These are phyloP conservation scores for Oryzias curvinotus DNA, from an alignment of 2,113 vertebrate species.

Conservation along the genomic window DNA sequence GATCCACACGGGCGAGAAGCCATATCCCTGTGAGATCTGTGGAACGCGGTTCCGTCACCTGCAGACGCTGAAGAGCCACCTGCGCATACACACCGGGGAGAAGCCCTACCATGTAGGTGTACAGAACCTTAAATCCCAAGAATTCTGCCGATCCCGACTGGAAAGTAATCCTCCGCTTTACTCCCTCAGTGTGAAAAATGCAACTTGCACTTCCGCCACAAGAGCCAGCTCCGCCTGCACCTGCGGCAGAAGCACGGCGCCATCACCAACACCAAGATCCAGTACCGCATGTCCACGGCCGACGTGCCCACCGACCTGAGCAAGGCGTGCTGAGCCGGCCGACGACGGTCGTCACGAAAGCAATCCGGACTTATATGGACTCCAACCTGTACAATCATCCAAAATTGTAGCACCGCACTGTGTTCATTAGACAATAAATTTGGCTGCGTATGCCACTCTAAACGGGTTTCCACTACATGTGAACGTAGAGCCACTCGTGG, in stretches of 20 bases:
- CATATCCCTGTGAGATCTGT: constrained; percentile 97
- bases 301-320: constrained; percentile 87
- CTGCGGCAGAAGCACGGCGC: constrained; percentile 98
- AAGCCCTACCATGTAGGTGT: constrained; percentile 96
- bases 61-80: constrained; percentile 96
- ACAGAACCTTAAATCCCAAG: not conserved
- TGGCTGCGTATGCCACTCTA: constrained; percentile 70
- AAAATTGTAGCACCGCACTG: constrained; percentile 82
- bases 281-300: constrained; percentile 87
- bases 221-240: constrained; percentile 95
- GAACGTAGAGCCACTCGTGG: constrained; percentile 74
- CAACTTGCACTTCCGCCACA: constrained; percentile 99
- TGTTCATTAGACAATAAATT: constrained; percentile 66
- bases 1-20: constrained; percentile 98
- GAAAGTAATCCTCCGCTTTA: not conserved
- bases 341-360: constrained; percentile 21
- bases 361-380: constrained; percentile 67
- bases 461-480: constrained; percentile 84
- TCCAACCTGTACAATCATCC: constrained; percentile 78
- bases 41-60: constrained; percentile 96
- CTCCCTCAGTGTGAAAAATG: constrained; percentile 94
- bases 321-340: constrained; percentile 84
- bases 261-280: constrained; percentile 99
- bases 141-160: not conserved
- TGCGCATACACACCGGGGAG: constrained; percentile 97